Evolutionary conservation across 2,888 invertebrate genomes (phyloP).

Genomic region (Netelia melanura): DNA sequence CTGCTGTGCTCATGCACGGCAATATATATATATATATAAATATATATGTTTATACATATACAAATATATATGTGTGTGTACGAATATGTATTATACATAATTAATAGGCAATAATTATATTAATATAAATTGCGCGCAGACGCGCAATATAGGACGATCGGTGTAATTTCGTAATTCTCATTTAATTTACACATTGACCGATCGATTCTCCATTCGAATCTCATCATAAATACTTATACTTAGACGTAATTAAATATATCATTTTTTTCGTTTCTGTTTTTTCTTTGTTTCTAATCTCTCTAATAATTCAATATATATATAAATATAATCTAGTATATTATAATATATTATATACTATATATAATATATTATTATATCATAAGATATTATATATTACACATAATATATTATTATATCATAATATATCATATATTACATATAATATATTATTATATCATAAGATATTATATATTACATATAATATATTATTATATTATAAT

Average conservation of each 20-base stretch:
- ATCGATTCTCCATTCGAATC: conserved; percentile 31
- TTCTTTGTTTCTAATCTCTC: not conserved
- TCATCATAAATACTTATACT: conserved; percentile 61
- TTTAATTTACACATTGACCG: not conserved
- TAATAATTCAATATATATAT: not conserved
- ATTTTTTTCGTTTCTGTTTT: not conserved
- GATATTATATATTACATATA: not conserved
- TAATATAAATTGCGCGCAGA: conserved; percentile 31
- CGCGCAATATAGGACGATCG: not conserved
- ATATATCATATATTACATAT: no score
- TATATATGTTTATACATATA: conserved; percentile 20
- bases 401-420: no score
- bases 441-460: no score
- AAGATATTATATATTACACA: no score
- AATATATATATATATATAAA: conserved; percentile 24
- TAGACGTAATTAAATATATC: conserved; percentile 46
- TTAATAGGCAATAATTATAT: conserved; percentile 10
- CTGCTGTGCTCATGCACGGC: conserved; percentile 11
- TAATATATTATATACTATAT: no score
- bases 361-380: no score
- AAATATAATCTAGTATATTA: no score
- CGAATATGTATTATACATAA: conserved; percentile 22
- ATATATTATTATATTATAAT: not conserved
- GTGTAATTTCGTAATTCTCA: conserved; percentile 8
- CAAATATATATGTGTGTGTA: not conserved